phyloP scores from a whole-genome alignment of 2,888 invertebrate genomes.

The Phyllotreta striolata region DNA sequence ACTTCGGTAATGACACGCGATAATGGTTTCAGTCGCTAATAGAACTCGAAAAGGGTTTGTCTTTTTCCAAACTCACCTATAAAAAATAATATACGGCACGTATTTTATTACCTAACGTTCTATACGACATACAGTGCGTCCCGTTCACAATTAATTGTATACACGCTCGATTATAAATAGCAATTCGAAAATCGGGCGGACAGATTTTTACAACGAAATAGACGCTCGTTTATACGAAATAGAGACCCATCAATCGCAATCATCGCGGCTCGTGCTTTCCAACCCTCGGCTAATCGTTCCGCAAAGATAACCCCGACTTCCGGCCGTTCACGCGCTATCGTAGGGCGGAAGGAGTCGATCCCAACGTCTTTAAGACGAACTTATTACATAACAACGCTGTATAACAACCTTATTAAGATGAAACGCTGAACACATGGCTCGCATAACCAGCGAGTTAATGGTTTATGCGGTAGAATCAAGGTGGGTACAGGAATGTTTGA shows the following conservation, averaged over 20 bases:
- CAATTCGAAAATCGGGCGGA: no score
- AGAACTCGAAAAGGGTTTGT: constrained; percentile 24
- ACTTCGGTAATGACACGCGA: constrained; percentile 32
- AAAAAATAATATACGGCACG: neutral
- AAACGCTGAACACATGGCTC: constrained; percentile 14
- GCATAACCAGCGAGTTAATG: no score
- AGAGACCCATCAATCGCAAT: constrained; percentile 12
- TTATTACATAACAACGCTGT: constrained; percentile 7
- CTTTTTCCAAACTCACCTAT: constrained; percentile 9
- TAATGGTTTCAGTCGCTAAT: constrained; percentile 3
- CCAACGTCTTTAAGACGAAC: constrained; percentile 10
- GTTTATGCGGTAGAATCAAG: neutral
- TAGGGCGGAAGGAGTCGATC: neutral
- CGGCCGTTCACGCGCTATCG: constrained; percentile 5
- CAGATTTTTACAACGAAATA: no score
- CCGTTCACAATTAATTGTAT: no score
- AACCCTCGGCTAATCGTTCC: constrained; percentile 8
- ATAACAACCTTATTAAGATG: constrained; percentile 11
- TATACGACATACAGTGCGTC: neutral
- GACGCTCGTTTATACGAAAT: neutral
- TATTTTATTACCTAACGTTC: neutral
- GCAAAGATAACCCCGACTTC: constrained; percentile 12
- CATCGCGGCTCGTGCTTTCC: constrained; percentile 9
- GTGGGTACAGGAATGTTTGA: neutral
- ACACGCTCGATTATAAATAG: no score